Evolutionary conservation across 2,888 invertebrate species (phyloP).

Genomic region (Pilophorus perplexus): DNA sequence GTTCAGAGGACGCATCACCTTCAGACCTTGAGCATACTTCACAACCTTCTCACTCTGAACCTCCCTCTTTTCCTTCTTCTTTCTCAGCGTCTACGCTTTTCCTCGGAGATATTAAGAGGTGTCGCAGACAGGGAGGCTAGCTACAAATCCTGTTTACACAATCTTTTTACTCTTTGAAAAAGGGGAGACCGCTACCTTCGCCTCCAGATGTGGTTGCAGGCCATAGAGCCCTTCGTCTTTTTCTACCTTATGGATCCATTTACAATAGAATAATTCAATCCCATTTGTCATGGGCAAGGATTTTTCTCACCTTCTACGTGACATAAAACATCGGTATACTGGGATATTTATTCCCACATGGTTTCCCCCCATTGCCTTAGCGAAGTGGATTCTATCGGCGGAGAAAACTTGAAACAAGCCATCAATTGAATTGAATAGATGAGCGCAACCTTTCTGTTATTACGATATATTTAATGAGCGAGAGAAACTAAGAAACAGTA

Average conservation of each 20-base stretch:
- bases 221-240: not conserved
- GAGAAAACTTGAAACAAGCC: no score
- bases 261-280: conserved; percentile 2
- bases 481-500: no score
- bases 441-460: no score
- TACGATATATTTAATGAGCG: no score
- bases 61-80: not conserved
- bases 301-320: not conserved
- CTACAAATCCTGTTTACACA: conserved; percentile 30
- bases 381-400: no score
- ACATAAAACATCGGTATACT: not conserved
- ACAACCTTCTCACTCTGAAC: not conserved
- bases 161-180: not conserved
- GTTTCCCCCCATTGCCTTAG: no score
- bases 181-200: not conserved
- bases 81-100: not conserved
- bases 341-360: no score
- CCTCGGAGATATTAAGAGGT: conserved; percentile 8
- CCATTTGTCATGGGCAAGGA: not conserved
- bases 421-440: no score
- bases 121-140: conserved; percentile 20
- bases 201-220: not conserved
- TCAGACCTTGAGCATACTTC: conserved; percentile 26
- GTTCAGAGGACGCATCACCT: conserved; percentile 22
- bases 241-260: not conserved